A percentile compares a stretch with the other conserved stretches of the same genome.
Evolutionary conservation across 1,140 invertebrate genomes (phyloP).

Genomic region (Drosophila kurseongensis): DNA sequence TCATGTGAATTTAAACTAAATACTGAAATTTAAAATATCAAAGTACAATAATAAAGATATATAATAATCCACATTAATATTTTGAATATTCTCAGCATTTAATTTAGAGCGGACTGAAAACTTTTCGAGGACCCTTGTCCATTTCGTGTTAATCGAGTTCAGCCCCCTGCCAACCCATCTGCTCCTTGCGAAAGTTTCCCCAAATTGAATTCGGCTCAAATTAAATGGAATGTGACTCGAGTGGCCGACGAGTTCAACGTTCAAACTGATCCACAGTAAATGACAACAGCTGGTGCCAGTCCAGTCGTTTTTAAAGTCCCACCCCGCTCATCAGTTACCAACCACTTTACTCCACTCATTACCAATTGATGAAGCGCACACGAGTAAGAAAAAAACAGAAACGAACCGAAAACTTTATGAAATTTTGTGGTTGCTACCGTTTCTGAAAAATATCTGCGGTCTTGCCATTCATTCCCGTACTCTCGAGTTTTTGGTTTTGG

Average conservation of each 20-base stretch:
- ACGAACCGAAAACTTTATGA: conserved; percentile 66
- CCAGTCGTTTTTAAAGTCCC: conserved; percentile 7
- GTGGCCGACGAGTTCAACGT: conserved; percentile 60
- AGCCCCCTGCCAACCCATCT: not conserved
- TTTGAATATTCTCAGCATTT: too few relatives aligned
- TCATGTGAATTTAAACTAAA: too few relatives aligned
- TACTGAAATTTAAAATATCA: too few relatives aligned
- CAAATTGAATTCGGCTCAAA: conserved; percentile 69
- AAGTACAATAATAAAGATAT: too few relatives aligned
- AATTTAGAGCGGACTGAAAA: not conserved
- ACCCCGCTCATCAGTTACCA: conserved; percentile 28
- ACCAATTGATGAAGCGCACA: conserved; percentile 80
- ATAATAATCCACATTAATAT: too few relatives aligned
- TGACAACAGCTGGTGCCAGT: conserved; percentile 72
- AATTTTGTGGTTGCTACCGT: conserved; percentile 82
- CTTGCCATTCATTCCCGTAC: conserved; percentile 3
- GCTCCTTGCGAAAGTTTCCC: conserved; percentile 20
- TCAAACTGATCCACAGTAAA: conserved; percentile 60
- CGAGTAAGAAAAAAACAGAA: conserved; percentile 12
- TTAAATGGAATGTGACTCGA: conserved; percentile 72
- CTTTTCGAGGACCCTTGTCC: not conserved
- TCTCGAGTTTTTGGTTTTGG: conserved; percentile 1
- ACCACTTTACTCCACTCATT: conserved; percentile 68
- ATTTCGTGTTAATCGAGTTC: conserved; percentile 22
- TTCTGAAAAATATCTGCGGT: conserved; percentile 73